Evolutionary conservation across 2,888 invertebrate genomes (phyloP), one percentile per base, ranked within the genome.

Genomic region (Eumacrocentrus americanus): DNA sequence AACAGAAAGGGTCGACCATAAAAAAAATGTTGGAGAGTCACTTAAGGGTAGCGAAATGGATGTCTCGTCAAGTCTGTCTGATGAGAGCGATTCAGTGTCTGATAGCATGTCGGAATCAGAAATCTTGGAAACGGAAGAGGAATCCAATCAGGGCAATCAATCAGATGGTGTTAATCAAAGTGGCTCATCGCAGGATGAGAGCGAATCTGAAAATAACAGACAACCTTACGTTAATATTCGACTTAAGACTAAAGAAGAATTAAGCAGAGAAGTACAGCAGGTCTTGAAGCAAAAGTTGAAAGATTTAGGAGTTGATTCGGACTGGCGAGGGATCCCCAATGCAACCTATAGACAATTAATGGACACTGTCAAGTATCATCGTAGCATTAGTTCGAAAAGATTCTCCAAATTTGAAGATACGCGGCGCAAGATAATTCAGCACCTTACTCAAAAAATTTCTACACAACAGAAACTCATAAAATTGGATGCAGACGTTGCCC

Each of bases 271-370:
- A 42, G 56, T 82, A 67, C 72, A 77, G 50, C 72, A 77, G 1
- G 76, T 77, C 59, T 82, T 88, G 1, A 82, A 85, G 61, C 83
- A 81, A 58, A 84, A 85, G 58, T 77, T 89, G 63, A 83, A 83
- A 62, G 82, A 85, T 60, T 79, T 87, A 48, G 89, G 89, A 11
- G 84, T 89, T 16, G 88, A 88, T 72, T 86, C 88, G 2, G 83
- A 86, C 25, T 88, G 86, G 84, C 83, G 81, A 38, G 84, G 86
- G 53, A 75, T 89, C 65, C 85, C 88, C 1, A 77, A 81, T 65
- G 83, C 79, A 62, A 82, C 85, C 9, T 89, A 83, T 69, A 82
- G 84, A 58, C 86, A 85, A 70, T 86, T 86, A 67, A 81, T 85
- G 64, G 81, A 83, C 52, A 84, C 84, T 59, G 74, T 89, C 37